Evolutionary conservation across 2,888 invertebrate species (phyloP).

Genomic region (Actias luna): DNA sequence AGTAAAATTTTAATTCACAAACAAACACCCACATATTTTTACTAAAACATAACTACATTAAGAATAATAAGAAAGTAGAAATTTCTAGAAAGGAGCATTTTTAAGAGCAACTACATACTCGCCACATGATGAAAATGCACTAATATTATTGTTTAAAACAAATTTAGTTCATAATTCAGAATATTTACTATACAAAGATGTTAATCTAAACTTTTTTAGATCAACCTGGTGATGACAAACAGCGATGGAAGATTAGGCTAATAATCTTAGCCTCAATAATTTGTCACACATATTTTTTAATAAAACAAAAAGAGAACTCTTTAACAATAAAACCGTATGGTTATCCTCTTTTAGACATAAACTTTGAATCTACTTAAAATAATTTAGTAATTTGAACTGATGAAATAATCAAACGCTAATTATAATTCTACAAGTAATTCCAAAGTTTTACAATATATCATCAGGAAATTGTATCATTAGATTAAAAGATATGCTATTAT

Average conservation of each 20-base stretch:
- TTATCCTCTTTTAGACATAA: not conserved
- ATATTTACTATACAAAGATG: not conserved
- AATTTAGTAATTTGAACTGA: not conserved
- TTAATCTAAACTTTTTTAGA: not conserved
- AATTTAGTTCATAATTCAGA: not conserved
- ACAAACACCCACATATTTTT: conserved; percentile 23
- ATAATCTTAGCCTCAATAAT: not conserved
- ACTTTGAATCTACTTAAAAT: not conserved
- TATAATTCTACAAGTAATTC: not conserved
- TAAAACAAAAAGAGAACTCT: not conserved
- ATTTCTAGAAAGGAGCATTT: not conserved
- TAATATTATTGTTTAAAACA: not conserved
- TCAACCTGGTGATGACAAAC: not conserved
- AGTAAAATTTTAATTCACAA: conserved; percentile 31
- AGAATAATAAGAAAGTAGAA: conserved; percentile 1
- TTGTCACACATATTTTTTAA: not conserved
- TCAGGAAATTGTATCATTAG: conserved; percentile 35
- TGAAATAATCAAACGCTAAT: not conserved
- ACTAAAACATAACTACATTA: conserved; percentile 9
- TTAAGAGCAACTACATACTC: not conserved
- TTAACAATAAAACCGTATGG: not conserved
- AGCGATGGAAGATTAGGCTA: not conserved
- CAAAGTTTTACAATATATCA: not conserved
- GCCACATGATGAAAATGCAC: not conserved
- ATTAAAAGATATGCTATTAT: conserved; percentile 73